Conservation (phyloP, 2,888 invertebrate genomes). For the Ormyrus pomaceus region DNA sequence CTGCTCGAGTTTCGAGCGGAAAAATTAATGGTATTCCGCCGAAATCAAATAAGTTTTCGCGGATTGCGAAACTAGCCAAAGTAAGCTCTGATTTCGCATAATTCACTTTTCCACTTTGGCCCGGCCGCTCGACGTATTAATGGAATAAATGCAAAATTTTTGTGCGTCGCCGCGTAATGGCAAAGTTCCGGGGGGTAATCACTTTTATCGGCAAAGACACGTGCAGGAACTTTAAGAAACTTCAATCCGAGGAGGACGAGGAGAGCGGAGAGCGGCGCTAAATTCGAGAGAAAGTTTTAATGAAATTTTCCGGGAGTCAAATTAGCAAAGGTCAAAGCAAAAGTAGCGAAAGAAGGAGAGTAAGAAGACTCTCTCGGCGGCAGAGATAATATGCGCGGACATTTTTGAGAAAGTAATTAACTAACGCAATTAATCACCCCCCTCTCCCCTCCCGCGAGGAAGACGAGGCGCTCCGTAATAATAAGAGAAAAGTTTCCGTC, state of each 20-base stretch:
- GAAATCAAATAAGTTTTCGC: too few species aligned
- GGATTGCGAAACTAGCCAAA: too few species aligned
- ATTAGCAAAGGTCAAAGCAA: conserved; percentile 29
- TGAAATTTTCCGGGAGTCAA: conserved; percentile 38
- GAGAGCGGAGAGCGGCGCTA: neutral
- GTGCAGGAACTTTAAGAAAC: conserved; percentile 14
- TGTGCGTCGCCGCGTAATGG: neutral
- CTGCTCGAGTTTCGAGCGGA: too few species aligned
- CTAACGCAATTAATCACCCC: conserved; percentile 30
- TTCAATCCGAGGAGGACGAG: neutral
- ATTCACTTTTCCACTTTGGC: neutral
- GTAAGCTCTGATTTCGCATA: too few species aligned
- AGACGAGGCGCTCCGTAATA: neutral
- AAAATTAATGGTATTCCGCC: too few species aligned
- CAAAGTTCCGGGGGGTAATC: neutral
- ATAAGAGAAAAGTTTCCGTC: conserved; percentile 1
- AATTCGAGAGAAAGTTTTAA: conserved; percentile 42
- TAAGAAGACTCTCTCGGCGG: neutral
- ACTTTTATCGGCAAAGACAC: conserved; percentile 23
- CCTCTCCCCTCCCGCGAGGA: neutral
- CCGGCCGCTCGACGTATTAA: too few species aligned
- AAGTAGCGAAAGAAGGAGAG: neutral
- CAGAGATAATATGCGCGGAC: neutral
- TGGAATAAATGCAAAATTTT: neutral
- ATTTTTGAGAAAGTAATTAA: conserved; percentile 30